Percentiles rank a stretch among this genome's conserved stretches.
phyloP scores from a whole-genome alignment of 2,888 invertebrate genomes.

The Trachelus stipa region DNA sequence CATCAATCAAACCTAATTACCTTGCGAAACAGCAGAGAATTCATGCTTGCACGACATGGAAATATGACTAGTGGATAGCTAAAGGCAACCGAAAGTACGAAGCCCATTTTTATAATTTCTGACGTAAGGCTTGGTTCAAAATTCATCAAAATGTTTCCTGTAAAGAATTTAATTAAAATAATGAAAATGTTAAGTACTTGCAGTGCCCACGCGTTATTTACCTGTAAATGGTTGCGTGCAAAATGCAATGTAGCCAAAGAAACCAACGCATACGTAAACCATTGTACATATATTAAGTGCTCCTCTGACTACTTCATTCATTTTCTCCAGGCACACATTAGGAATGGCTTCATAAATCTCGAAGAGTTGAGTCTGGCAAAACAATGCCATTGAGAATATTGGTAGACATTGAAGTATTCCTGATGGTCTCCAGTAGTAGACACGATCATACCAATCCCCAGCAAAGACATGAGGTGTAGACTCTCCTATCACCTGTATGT shows the following conservation, averaged over 20 bases:
- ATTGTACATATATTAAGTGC: conserved; percentile 92
- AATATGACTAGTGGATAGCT: conserved; percentile 98
- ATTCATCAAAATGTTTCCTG: conserved; percentile 92
- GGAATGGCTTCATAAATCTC: conserved; percentile 93
- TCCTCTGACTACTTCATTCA: conserved; percentile 87
- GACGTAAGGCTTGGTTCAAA: conserved; percentile 85
- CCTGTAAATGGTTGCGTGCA: conserved; percentile 81
- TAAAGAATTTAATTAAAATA: conserved; percentile 38
- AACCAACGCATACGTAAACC: conserved; percentile 91
- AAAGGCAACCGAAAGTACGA: conserved; percentile 93
- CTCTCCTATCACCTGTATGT: conserved; percentile 79
- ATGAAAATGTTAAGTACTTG: conserved; percentile 8
- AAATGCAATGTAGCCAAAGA: conserved; percentile 94
- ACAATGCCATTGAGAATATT: conserved; percentile 96
- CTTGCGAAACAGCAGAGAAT: conserved; percentile 88
- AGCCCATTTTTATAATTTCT: conserved; percentile 93
- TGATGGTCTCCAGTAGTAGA: conserved; percentile 84
- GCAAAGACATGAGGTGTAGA: conserved; percentile 80
- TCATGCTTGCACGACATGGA: conserved; percentile 93
- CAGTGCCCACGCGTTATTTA: conserved; percentile 40
- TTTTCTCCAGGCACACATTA: conserved; percentile 87
- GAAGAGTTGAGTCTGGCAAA: conserved; percentile 96
- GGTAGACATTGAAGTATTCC: conserved; percentile 93
- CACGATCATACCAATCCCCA: conserved; percentile 79
- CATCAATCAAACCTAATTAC: conserved; percentile 66